Evolutionary conservation across 2,888 invertebrate genomes (phyloP).

Genomic region (Sinotaia quadrata): DNA sequence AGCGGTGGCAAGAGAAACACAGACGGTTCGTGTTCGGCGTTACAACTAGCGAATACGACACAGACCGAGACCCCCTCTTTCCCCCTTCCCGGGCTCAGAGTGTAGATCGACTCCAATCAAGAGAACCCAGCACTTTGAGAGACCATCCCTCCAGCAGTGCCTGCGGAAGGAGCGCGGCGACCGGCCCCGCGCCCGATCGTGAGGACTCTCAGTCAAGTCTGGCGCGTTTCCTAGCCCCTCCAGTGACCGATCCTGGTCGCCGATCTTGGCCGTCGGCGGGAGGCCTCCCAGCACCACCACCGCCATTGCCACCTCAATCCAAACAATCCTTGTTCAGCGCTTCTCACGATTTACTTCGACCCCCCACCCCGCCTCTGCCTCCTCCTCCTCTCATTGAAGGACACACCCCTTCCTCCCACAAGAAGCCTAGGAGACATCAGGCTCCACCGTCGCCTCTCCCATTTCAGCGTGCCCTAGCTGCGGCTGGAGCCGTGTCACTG

Average conservation of each 20-base stretch:
- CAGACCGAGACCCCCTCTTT: constrained; percentile 47
- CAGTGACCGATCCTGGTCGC: neutral
- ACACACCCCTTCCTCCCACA: constrained; percentile 3
- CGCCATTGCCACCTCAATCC: neutral
- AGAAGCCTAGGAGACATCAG: neutral
- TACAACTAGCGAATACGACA: constrained; percentile 48
- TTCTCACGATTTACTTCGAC: neutral
- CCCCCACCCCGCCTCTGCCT: neutral
- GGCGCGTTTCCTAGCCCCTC: constrained; percentile 25
- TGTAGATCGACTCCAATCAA: constrained; percentile 26
- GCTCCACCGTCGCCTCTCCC: neutral
- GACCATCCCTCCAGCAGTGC: neutral
- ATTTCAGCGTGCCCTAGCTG: constrained; percentile 13
- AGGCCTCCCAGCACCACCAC: neutral
- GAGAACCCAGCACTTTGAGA: constrained; percentile 28
- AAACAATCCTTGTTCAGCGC: neutral
- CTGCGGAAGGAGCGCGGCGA: neutral
- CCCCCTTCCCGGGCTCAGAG: constrained; percentile 40
- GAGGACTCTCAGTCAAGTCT: constrained; percentile 14
- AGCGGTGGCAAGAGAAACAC: constrained; percentile 66
- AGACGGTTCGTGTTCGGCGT: constrained; percentile 59
- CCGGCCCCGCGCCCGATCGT: neutral
- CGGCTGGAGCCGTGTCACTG: constrained; percentile 1
- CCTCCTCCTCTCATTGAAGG: neutral
- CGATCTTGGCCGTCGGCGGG: neutral